Base-by-base conservation (phyloP, 2,888 invertebrate species). In the Sphinx pinastri region DNA sequence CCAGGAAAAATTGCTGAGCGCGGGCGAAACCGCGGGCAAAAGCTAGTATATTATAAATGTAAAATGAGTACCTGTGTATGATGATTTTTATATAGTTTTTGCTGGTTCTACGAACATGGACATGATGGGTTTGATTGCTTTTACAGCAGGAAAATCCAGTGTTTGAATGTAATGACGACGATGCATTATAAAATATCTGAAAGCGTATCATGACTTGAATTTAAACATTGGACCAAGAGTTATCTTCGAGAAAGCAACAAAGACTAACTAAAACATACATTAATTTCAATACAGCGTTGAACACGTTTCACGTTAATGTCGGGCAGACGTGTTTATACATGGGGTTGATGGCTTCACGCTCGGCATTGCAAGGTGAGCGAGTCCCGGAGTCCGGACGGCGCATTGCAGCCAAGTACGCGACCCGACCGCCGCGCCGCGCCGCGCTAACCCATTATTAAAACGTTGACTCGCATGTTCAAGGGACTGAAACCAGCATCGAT, bases 291-390 rank as follows among this genome's bases (percentile, higher is more conserved):
- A 60, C 60, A 25, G 12, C 58, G 58, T 31, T 7, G 19, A 49
- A 47, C 47, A 63, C 63, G 47, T 47, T n/a, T 13, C 19, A 8
- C 47, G 60, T 58, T 14, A 57, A 47, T 60, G 45, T 45, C 47
- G 49, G 47, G 47, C 47, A 58, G 25, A 59, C 52, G 51, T 59
- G 38, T 68, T 51, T 59, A 58, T 38, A 68, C 70, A 71, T 59
- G 76, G 79, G 80, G 78, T 79, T 77, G 79, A 76, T 78, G 77
- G 77, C 79, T 76, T 75, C 68, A 80, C 75, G 75, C 82, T 82
- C 85, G 92, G 85, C 92, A 92, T 91, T 92, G 92, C 92, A 92
- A 92, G 92, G 92, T 88, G 86, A 92, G 85, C 90, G 77, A 81
- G 89, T 79, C 80, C 79, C 77, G 75, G 25, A 25, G 25, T 25